These are phyloP conservation scores for Ibidorhyncha struthersii DNA, from an alignment of 2,113 vertebrate species.

Conservation along the genomic window DNA sequence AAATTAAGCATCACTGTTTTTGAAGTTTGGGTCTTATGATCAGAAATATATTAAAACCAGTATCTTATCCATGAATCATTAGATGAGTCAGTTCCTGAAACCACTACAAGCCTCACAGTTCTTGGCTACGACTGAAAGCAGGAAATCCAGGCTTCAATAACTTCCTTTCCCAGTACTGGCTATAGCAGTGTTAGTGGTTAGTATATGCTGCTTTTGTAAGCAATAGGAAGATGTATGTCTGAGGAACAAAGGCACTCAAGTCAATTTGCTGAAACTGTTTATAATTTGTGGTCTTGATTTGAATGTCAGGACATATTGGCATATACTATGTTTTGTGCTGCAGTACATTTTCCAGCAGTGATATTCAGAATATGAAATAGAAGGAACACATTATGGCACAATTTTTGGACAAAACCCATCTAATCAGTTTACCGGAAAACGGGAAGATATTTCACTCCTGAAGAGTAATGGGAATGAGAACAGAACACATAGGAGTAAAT, in stretches of 20 bases:
- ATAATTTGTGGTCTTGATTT: conserved; percentile 90
- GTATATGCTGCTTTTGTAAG: conserved; percentile 81
- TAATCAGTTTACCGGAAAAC: conserved; percentile 41
- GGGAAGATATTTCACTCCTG: not conserved
- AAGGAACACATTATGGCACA: not conserved
- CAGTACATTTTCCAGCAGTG: conserved; percentile 66
- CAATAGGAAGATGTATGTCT: conserved; percentile 83
- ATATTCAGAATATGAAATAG: conserved; percentile 58
- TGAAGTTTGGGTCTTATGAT: conserved; percentile 77
- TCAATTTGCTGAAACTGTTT: conserved; percentile 89
- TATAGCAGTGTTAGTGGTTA: conserved; percentile 79
- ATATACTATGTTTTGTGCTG: conserved; percentile 63
- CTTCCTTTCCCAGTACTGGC: conserved; percentile 91
- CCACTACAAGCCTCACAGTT: conserved; percentile 90
- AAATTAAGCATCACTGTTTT: conserved; percentile 60
- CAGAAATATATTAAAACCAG: conserved; percentile 85
- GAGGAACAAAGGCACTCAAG: conserved; percentile 84
- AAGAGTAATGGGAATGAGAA: not conserved
- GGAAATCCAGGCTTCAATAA: conserved; percentile 97
- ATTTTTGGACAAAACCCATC: not conserved
- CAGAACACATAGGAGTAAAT: not conserved
- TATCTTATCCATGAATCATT: conserved; percentile 91
- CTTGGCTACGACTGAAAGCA: conserved; percentile 90
- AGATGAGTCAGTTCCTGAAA: conserved; percentile 97
- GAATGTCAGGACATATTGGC: conserved; percentile 78